Percentiles rank a stretch among this genome's conserved stretches.
Conservation (phyloP, 37 sponge, comb jelly and placozoan species). For the Lycopodina hypogea region DNA sequence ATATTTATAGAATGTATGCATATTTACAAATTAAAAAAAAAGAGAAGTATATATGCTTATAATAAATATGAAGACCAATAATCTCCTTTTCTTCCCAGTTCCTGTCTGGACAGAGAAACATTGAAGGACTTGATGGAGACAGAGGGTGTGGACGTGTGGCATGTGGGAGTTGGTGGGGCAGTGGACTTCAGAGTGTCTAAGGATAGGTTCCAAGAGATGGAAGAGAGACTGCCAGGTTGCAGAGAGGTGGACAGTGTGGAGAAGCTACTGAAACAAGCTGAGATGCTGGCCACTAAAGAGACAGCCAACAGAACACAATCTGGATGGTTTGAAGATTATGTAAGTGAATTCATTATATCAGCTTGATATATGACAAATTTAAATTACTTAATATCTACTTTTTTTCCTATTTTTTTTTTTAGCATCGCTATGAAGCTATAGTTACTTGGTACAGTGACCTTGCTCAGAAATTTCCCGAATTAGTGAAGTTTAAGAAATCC, state of each 20-base stretch:
- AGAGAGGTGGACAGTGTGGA: constrained; percentile 37
- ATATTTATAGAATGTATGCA: too few species aligned
- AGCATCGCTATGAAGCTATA: constrained; percentile 58
- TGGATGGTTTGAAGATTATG: constrained; percentile 64
- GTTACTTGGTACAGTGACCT: constrained; percentile 35
- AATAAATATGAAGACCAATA: neutral
- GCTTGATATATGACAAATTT: neutral
- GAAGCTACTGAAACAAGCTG: constrained; percentile 18
- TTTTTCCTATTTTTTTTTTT: neutral
- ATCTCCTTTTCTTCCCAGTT: neutral
- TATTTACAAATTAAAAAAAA: too few species aligned
- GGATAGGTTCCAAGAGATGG: neutral
- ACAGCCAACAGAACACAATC: neutral
- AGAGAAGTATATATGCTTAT: too few species aligned
- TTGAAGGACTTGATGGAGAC: constrained; percentile 19
- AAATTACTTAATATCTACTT: neutral
- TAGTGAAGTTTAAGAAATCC: constrained; percentile 41
- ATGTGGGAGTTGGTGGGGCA: constrained; percentile 1
- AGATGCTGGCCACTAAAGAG: neutral
- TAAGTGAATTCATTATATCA: neutral
- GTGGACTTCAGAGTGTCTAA: constrained; percentile 27
- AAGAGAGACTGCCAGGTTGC: constrained; percentile 21
- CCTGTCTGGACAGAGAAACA: constrained; percentile 1
- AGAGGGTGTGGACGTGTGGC: constrained; percentile 48
- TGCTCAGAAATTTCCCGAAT: constrained; percentile 6